Conservation (phyloP, 2,113 vertebrate species). For the Melanerpes formicivorus region DNA sequence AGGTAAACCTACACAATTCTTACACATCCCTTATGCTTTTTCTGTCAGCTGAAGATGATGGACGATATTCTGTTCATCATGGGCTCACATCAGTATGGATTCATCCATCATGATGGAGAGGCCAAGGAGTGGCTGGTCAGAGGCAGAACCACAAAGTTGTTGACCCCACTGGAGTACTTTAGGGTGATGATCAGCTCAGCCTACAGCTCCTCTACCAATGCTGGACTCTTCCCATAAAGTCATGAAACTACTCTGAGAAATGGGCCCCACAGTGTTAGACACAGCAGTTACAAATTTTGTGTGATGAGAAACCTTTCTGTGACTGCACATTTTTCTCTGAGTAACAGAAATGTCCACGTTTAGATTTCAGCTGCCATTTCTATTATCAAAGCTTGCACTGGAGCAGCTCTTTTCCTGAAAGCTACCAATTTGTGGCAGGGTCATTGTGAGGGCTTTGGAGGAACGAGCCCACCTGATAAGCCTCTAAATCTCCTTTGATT, state of each 20-base stretch:
- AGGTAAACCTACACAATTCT: not conserved
- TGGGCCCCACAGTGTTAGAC: not conserved
- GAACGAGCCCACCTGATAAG: not conserved
- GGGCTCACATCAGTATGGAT: not conserved
- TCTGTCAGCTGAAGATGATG: not conserved
- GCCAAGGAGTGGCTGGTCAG: not conserved
- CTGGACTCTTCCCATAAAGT: not conserved
- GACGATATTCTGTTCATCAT: not conserved
- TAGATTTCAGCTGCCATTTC: constrained; percentile 57
- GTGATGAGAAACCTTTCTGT: constrained; percentile 36
- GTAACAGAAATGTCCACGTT: constrained; percentile 41
- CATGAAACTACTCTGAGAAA: not conserved
- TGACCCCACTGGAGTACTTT: not conserved
- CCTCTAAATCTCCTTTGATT: constrained; percentile 35
- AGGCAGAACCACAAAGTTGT: not conserved
- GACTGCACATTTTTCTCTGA: constrained; percentile 1
- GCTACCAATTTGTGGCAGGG: constrained; percentile 20
- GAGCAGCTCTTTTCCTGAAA: constrained; percentile 1
- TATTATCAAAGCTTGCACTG: constrained; percentile 11
- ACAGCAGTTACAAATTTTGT: constrained; percentile 1
- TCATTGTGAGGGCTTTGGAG: not conserved
- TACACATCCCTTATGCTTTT: not conserved
- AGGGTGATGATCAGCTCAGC: not conserved
- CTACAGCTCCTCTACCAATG: not conserved
- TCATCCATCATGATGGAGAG: not conserved